Conservation (phyloP, 2,113 vertebrate genomes). For the human region GRCh38 chr22:46717501-46718000, state of each 20-base stretch:
- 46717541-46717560: fast-evolving
- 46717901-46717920: no score
- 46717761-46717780: fast-evolving
- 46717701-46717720: fast-evolving
- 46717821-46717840: no score
- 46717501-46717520: no score
- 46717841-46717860: no score
- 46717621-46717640: neutral
- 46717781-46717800: fast-evolving
- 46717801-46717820: neutral
- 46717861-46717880: no score
- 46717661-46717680: fast-evolving
- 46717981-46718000: no score
- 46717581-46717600: fast-evolving
- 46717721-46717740: neutral
- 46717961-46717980: no score
- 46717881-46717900: no score
- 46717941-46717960: no score
- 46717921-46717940: no score
- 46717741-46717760: neutral
- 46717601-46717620: fast-evolving
- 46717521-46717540: neutral
- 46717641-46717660: fast-evolving
- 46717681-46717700: no score
- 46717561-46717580: neutral